These are phyloP conservation scores for Stichodactyla helianthus DNA, from an alignment of 64 coral and sea anemone genomes.

Conservation along the genomic window DNA sequence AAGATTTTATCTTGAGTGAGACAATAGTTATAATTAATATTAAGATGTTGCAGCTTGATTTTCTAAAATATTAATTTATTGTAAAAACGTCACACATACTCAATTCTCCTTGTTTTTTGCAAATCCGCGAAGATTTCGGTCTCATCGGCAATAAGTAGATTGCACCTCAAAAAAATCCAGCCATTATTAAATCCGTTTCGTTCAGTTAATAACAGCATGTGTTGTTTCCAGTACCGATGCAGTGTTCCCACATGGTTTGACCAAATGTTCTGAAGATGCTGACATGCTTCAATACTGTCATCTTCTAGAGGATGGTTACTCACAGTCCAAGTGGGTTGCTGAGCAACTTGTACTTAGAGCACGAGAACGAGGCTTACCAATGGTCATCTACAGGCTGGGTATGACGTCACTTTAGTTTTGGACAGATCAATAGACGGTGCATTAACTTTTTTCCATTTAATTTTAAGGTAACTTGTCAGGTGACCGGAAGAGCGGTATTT, in stretches of 20 bases:
- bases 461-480: slow-evolving; percentile 70
- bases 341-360: slow-evolving; percentile 81
- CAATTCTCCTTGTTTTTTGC: too few relatives aligned
- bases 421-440: not conserved
- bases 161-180: not conserved
- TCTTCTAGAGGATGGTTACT: slow-evolving; percentile 76
- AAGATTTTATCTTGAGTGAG: too few relatives aligned
- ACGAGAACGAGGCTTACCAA: slow-evolving; percentile 61
- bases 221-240: slow-evolving; percentile 69
- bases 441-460: not conserved
- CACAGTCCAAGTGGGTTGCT: slow-evolving; percentile 94
- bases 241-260: slow-evolving; percentile 85
- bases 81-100: too few relatives aligned
- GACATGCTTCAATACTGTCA: slow-evolving; percentile 45
- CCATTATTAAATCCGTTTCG: not conserved
- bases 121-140: too few relatives aligned
- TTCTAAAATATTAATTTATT: too few relatives aligned
- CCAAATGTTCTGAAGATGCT: slow-evolving; percentile 81
- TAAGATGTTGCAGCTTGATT: too few relatives aligned
- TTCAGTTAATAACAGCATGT: not conserved
- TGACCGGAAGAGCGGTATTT: slow-evolving; percentile 41
- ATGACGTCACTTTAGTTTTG: not conserved
- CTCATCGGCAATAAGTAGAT: too few relatives aligned
- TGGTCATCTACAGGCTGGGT: slow-evolving; percentile 82
- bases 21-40: too few relatives aligned